Evolutionary conservation across 2,797 vertebrate species (phyloP), one percentile per base, ranked within the genome.

Genomic region (Tokudaia tokunoshimensis): DNA sequence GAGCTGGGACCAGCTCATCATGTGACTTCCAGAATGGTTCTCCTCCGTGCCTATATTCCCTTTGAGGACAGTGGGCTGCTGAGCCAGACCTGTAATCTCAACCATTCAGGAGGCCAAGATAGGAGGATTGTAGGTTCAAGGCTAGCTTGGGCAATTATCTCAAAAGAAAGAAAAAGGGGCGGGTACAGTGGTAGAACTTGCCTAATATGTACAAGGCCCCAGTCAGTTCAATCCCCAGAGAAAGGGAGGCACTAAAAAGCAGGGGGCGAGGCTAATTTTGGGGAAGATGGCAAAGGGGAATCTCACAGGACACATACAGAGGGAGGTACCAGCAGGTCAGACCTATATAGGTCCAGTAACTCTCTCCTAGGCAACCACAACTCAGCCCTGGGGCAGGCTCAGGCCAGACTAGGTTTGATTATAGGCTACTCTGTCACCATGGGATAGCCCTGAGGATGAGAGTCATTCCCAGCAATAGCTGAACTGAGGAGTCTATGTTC

Each of bases 381-480:
- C 6, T 1, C 6, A 81, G 78, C 79, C 65, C 34, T 37, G 17
- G 10, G 3, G 20, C 31, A 83, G 61, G 11, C 22, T 72, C 75
- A 29, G 50, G 59, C 26, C 15, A 31, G 70, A 63, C 74, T 52
- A 4, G 61, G 47, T 83, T 59, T 55, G 57, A 44, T 8, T 13
- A 80, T 0, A 14, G 75, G 84, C 14, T 1, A 1, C 47, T 57
- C 19, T 1, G 4, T 0, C 15, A 20, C 17, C 44, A n/a, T 7
- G 3, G 37, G 24, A 31, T 0, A 41, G 47, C 14, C 41, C 76
- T 20, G 1, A 76, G 75, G 65, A 63, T 1, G 6, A 41, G 41
- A 76, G 1, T 37, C 17, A 44, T 19, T 2, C 5, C 11, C 22
- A 7, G 47, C 44, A 47, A 1, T 50, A 70, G 31, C 20, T 37